Conservation (phyloP, 1,140 invertebrate species). For the Drosophila pruinosa region DNA sequence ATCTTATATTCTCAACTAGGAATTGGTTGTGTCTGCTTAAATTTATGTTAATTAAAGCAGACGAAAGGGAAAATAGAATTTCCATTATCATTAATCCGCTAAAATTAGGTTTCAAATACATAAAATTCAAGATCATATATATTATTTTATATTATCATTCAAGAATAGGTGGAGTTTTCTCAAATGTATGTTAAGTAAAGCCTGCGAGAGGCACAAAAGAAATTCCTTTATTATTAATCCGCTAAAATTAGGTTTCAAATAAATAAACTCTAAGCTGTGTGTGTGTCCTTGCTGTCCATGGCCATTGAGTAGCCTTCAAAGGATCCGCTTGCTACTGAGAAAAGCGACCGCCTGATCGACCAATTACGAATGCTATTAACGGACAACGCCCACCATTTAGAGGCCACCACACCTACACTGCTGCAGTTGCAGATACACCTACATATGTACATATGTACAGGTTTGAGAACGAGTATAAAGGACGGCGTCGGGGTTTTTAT, state of each 20-base stretch:
- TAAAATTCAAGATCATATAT: too few species aligned
- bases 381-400: conserved; percentile 46
- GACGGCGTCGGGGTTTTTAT: background rate
- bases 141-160: too few species aligned
- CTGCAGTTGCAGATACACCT: background rate
- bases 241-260: conserved; percentile 8
- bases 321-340: conserved; percentile 48
- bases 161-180: background rate
- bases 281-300: conserved; percentile 46
- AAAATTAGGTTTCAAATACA: background rate
- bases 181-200: background rate
- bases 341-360: conserved; percentile 42
- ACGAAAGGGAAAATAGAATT: too few species aligned
- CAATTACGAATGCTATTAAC: conserved; percentile 73
- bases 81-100: background rate
- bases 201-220: too few species aligned
- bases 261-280: conserved; percentile 19
- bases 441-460: conserved; percentile 23
- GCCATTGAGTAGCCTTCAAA: conserved; percentile 41
- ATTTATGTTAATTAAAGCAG: background rate
- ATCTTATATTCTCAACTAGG: too few species aligned
- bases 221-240: background rate
- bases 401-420: conserved; percentile 11
- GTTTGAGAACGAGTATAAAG: conserved; percentile 7
- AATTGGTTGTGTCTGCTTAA: background rate